These are phyloP conservation scores for Bos taurus DNA, from an alignment of 2,113 vertebrate genomes.

Conservation along the genomic window DNA sequence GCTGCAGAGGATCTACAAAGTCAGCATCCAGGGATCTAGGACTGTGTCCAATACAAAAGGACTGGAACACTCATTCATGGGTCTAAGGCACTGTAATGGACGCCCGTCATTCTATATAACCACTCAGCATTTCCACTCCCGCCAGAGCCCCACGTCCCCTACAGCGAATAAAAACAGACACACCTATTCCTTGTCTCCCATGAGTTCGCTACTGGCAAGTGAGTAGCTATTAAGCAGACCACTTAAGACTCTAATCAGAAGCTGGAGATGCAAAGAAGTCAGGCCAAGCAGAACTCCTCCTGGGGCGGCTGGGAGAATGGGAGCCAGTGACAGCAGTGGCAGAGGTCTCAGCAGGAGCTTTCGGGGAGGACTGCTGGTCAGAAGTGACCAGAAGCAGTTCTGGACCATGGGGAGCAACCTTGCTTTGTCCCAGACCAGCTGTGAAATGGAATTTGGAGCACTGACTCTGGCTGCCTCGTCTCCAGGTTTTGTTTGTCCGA, in stretches of 20 bases:
- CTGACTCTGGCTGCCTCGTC: neutral
- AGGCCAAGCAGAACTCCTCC: neutral
- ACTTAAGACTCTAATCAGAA: neutral
- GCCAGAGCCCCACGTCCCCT: neutral
- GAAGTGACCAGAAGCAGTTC: neutral
- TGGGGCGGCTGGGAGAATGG: fast-evolving
- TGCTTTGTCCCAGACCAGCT: neutral
- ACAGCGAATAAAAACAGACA: neutral
- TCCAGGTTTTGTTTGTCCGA: neutral
- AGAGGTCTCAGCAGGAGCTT: neutral
- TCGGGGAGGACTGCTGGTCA: neutral
- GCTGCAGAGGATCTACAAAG: neutral
- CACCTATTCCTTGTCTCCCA: neutral
- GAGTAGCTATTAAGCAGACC: neutral
- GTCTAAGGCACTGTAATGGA: neutral
- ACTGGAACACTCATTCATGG: neutral
- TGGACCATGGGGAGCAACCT: neutral
- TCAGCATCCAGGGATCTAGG: neutral
- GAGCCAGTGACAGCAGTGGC: neutral
- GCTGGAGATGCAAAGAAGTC: neutral
- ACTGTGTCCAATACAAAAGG: neutral
- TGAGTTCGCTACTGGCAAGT: neutral
- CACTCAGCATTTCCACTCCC: neutral
- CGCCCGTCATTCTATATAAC: neutral
- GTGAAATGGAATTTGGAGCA: neutral